These are phyloP conservation scores for Tromatobia lineatoria DNA, from an alignment of 2,888 invertebrate genomes.

Conservation along the genomic window DNA sequence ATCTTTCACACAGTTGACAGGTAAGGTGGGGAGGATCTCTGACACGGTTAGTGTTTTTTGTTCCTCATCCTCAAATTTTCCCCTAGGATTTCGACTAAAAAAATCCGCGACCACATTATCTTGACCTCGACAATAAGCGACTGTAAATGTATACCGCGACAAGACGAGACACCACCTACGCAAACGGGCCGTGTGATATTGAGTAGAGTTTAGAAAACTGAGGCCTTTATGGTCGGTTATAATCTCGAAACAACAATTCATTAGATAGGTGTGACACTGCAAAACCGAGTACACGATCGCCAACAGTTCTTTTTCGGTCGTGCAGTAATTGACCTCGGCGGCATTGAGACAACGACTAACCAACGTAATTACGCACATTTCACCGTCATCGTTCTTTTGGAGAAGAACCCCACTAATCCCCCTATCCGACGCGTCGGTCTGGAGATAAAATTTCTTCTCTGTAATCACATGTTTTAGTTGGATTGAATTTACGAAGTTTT, in stretches of 20 bases:
- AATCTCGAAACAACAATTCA: neutral
- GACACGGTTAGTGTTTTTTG: neutral
- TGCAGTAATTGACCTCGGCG: constrained; percentile 70
- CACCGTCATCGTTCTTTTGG: constrained; percentile 40
- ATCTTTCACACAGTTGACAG: neutral
- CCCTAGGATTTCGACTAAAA: constrained; percentile 71
- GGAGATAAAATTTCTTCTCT: constrained; percentile 52
- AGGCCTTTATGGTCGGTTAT: neutral
- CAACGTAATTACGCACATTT: constrained; percentile 65
- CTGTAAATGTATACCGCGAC: constrained; percentile 71
- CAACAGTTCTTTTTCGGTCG: constrained; percentile 73
- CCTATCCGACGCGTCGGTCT: constrained; percentile 67
- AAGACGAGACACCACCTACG: constrained; percentile 73
- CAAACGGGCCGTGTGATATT: constrained; percentile 70
- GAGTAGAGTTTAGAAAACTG: constrained; percentile 62
- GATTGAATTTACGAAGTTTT: neutral
- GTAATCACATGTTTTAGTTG: neutral
- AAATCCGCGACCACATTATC: constrained; percentile 75
- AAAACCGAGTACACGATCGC: constrained; percentile 72
- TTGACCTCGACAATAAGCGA: constrained; percentile 70
- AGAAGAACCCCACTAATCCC: constrained; percentile 70
- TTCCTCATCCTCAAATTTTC: constrained; percentile 24
- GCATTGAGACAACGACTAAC: constrained; percentile 69
- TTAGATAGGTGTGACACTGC: constrained; percentile 74
- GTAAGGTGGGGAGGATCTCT: neutral